Base-by-base conservation (phyloP, 2,888 invertebrate genomes). In the Microdon myrmicae region DNA sequence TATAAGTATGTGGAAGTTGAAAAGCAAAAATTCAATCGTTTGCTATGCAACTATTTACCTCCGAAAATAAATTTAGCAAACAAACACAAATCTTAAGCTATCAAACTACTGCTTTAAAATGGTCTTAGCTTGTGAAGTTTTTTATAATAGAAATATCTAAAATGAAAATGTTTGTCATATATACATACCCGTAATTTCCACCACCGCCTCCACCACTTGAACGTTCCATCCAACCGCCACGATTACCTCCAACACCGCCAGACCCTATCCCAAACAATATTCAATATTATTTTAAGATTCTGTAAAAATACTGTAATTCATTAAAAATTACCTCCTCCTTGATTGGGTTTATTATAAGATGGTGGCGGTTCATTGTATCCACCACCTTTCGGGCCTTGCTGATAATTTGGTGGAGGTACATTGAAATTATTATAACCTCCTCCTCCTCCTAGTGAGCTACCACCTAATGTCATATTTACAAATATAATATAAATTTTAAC, bases 321-420 rank as follows among this genome's bases (percentile, higher is more conserved):
- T 8, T 14, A 22, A 20, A 60, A 39, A 68, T 70, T 70, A 77
- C 78, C 74, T 45, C 75, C 75, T 64, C 64, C 64, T 64, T 58
- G 64, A 39, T 70, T 67, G 7, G 70, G 69, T 48, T 77, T 77
- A 61, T 71, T 73, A 55, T 73, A 78, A 23, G 74, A 76, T 47
- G 77, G 77, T 48, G 78, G 78, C 54, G 79, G 77, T 60, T 77
- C 78, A 56, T 75, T 78, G 51, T 75, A 77, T 32, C 73, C 74
- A 9, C 56, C 60, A 59, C 19, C 71, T 71, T 76, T 75, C 37
- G 73, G 73, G 61, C 73, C 71, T 71, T 74, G 74, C 68, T 76
- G 78, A 58, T 74, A 76, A 68, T 75, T 78, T 51, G 78, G 78
- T 59, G 78, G 78, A 61, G 78, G 78, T 13, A 78, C 75, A 35